These are phyloP conservation scores for Melinaea menophilus DNA, from an alignment of 2,888 invertebrate species.

Conservation along the genomic window DNA sequence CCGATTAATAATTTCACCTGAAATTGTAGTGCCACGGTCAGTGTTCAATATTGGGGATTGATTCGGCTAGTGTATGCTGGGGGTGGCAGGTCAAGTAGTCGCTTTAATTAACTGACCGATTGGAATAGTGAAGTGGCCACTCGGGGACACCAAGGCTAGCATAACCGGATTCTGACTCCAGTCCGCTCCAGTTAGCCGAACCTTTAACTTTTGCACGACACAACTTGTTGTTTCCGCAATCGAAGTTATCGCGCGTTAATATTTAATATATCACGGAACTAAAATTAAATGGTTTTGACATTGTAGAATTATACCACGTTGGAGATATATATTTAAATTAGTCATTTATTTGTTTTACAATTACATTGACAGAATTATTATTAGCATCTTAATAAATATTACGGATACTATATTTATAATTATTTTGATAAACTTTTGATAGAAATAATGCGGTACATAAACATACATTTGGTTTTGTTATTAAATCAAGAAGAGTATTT, in stretches of 20 bases:
- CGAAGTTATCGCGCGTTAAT: constrained; percentile 29
- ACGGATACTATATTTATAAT: neutral
- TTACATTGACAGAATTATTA: too few species aligned
- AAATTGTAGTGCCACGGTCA: neutral
- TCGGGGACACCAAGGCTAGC: constrained; percentile 68
- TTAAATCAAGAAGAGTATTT: too few species aligned
- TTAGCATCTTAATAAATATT: too few species aligned
- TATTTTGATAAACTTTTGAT: constrained; percentile 5
- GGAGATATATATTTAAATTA: too few species aligned
- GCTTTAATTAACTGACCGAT: constrained; percentile 68
- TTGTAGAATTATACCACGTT: too few species aligned
- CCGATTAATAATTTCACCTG: neutral
- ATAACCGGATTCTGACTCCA: constrained; percentile 73
- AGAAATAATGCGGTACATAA: too few species aligned
- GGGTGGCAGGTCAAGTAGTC: constrained; percentile 53
- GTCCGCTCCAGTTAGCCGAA: constrained; percentile 72
- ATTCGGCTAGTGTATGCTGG: constrained; percentile 31
- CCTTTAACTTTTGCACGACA: constrained; percentile 55
- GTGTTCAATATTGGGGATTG: constrained; percentile 15
- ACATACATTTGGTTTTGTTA: too few species aligned
- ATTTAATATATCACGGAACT: constrained; percentile 26
- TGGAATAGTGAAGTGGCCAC: constrained; percentile 74
- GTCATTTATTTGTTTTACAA: too few species aligned
- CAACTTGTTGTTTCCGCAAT: constrained; percentile 62
- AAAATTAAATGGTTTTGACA: constrained; percentile 1